These are phyloP conservation scores for Erannis defoliaria DNA, from an alignment of 2,888 invertebrate species.

Conservation along the genomic window DNA sequence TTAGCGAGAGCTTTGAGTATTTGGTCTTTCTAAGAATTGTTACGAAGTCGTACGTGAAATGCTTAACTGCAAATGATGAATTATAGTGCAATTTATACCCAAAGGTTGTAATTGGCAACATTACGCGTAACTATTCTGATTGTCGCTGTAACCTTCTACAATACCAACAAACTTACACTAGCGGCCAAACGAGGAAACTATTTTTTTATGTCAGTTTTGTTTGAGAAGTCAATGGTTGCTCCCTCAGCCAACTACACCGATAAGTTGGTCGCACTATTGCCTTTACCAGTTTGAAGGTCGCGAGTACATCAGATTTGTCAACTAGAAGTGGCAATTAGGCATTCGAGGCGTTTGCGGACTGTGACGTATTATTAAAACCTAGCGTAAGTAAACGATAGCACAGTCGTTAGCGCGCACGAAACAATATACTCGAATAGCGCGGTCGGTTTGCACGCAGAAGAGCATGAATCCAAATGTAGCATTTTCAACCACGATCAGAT, in stretches of 20 bases:
- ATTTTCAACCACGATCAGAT: too few relatives aligned
- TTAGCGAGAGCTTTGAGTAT: too few relatives aligned
- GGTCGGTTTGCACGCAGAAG: too few relatives aligned
- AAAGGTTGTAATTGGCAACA: conserved; percentile 37
- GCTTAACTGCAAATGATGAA: conserved; percentile 19
- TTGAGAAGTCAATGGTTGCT: not conserved
- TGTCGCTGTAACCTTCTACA: conserved; percentile 33
- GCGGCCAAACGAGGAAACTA: not conserved
- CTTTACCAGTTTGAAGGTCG: conserved; percentile 40
- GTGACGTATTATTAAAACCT: conserved; percentile 32
- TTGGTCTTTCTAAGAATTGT: not conserved
- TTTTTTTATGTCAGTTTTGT: not conserved
- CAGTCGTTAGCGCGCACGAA: too few relatives aligned
- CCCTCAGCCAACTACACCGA: not conserved
- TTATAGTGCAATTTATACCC: conserved; percentile 29
- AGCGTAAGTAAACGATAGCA: conserved; percentile 9
- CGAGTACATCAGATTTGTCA: conserved; percentile 39
- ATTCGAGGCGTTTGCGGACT: conserved; percentile 36
- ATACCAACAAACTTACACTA: not conserved
- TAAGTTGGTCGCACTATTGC: conserved; percentile 3
- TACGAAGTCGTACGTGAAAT: conserved; percentile 9
- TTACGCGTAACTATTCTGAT: conserved; percentile 40
- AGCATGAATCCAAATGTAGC: too few relatives aligned
- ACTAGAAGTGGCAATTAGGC: conserved; percentile 40
- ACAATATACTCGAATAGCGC: too few relatives aligned